These are phyloP conservation scores for Hetaerina titia DNA, from an alignment of 2,888 invertebrate genomes.

Conservation along the genomic window DNA sequence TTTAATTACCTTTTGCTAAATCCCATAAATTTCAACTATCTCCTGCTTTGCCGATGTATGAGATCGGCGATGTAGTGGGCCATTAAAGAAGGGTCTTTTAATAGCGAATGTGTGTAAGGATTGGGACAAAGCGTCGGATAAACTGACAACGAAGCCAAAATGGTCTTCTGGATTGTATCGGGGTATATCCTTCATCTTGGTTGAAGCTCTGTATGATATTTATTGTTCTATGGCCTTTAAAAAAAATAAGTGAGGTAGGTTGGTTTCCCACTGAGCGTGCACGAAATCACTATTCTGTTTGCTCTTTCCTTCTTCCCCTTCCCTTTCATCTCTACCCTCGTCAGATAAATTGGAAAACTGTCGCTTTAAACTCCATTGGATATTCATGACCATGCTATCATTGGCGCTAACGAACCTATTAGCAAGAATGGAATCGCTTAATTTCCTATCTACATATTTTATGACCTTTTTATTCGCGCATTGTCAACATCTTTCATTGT, in stretches of 20 bases:
- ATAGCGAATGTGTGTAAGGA: not conserved
- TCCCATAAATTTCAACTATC: constrained; percentile 48
- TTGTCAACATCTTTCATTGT: not conserved
- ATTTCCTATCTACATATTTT: constrained; percentile 13
- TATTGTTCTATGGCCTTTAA: not conserved
- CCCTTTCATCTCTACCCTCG: not conserved
- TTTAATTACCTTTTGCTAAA: constrained; percentile 40
- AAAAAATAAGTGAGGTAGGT: not conserved
- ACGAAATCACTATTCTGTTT: not conserved
- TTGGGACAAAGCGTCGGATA: not conserved
- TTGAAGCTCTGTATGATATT: not conserved
- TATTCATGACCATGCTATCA: constrained; percentile 17
- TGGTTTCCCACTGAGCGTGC: not conserved
- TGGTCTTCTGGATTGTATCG: not conserved
- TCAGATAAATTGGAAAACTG: constrained; percentile 42
- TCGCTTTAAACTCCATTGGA: not conserved
- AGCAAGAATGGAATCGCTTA: constrained; percentile 7
- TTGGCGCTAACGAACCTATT: constrained; percentile 35
- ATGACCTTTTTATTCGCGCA: not conserved
- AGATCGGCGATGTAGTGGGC: not conserved
- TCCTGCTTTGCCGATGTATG: not conserved
- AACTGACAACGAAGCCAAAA: not conserved
- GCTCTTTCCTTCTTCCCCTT: not conserved
- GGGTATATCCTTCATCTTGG: not conserved
- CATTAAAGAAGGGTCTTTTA: not conserved